A percentile compares a stretch with the other conserved stretches of the same genome.
phyloP scores from a whole-genome alignment of 2,888 invertebrate genomes.

The Celastrina argiolus region DNA sequence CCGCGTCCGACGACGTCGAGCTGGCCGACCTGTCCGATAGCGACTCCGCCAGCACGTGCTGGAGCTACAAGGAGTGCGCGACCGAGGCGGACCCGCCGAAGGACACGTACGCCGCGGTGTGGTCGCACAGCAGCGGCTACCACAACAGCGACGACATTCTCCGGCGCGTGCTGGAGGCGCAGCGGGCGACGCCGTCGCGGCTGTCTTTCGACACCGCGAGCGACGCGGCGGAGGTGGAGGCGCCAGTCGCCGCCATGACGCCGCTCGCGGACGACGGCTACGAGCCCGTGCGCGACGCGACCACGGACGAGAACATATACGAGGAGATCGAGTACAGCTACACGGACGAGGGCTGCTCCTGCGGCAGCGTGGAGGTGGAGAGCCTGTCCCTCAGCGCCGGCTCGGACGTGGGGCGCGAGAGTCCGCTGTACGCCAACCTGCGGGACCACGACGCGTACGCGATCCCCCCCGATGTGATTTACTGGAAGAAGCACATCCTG shows the following conservation, averaged over 20 bases:
- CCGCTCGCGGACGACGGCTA: slow-evolving; percentile 71
- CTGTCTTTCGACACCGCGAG: slow-evolving; percentile 62
- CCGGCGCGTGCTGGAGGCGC: slow-evolving; percentile 50
- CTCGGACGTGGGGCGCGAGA: slow-evolving; percentile 63
- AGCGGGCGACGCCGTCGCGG: slow-evolving; percentile 60
- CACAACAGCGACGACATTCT: slow-evolving; percentile 67
- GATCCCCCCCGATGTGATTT: slow-evolving; percentile 70
- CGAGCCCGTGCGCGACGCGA: slow-evolving; percentile 67
- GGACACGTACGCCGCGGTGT: slow-evolving; percentile 60
- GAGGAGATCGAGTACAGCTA: slow-evolving; percentile 68
- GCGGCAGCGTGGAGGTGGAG: slow-evolving; percentile 70
- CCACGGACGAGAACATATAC: slow-evolving; percentile 70
- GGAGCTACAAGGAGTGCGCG: slow-evolving; percentile 70
- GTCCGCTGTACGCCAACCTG: slow-evolving; percentile 68
- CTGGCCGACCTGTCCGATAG: slow-evolving; percentile 51
- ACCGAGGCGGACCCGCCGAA: slow-evolving; percentile 47
- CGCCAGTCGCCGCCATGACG: slow-evolving; percentile 60
- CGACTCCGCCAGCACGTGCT: slow-evolving; percentile 67
- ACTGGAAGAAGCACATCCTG: slow-evolving; percentile 70
- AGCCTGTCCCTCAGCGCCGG: slow-evolving; percentile 68
- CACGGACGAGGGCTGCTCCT: slow-evolving; percentile 69
- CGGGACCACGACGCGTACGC: slow-evolving; percentile 70
- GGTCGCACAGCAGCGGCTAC: slow-evolving; percentile 69
- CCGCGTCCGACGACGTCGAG: slow-evolving; percentile 47
- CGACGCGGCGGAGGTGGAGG: slow-evolving; percentile 66